phyloP scores from a whole-genome alignment of 2,888 invertebrate species.

The Disparrhopalites patrizii region DNA sequence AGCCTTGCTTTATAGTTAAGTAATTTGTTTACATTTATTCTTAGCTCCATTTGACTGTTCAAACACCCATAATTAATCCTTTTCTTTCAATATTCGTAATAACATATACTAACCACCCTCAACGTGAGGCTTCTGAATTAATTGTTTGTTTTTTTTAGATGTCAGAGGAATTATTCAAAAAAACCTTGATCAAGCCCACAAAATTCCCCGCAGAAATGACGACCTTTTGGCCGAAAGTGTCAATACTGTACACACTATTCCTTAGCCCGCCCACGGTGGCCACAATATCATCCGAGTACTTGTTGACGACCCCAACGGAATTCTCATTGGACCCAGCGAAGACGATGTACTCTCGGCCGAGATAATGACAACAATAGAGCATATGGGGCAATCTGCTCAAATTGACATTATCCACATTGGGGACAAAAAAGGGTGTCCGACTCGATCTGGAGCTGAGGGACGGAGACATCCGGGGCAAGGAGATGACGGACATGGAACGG shows the following conservation, averaged over 20 bases:
- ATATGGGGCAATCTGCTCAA: slow-evolving; percentile 16
- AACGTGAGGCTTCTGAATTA: too few relatives aligned
- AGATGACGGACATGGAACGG: neutral
- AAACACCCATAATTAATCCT: neutral
- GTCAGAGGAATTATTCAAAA: slow-evolving; percentile 5
- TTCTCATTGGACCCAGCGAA: slow-evolving; percentile 63
- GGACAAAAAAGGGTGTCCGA: neutral
- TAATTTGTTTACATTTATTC: neutral
- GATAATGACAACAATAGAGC: slow-evolving; percentile 37
- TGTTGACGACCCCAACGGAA: slow-evolving; percentile 61
- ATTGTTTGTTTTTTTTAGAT: too few relatives aligned
- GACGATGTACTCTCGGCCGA: slow-evolving; percentile 54
- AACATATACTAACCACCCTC: too few relatives aligned
- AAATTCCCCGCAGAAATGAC: slow-evolving; percentile 21
- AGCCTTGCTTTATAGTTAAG: neutral
- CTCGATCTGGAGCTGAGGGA: neutral
- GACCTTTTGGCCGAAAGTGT: slow-evolving; percentile 46
- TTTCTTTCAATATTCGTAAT: neutral
- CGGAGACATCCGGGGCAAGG: neutral
- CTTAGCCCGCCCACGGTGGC: slow-evolving; percentile 58
- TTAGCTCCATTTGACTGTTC: neutral
- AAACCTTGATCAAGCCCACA: slow-evolving; percentile 30
- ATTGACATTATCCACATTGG: neutral
- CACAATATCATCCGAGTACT: slow-evolving; percentile 59
- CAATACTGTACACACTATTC: slow-evolving; percentile 59